phyloP scores from a whole-genome alignment of 2,888 invertebrate species.

The Lasioglossum marginatum region DNA sequence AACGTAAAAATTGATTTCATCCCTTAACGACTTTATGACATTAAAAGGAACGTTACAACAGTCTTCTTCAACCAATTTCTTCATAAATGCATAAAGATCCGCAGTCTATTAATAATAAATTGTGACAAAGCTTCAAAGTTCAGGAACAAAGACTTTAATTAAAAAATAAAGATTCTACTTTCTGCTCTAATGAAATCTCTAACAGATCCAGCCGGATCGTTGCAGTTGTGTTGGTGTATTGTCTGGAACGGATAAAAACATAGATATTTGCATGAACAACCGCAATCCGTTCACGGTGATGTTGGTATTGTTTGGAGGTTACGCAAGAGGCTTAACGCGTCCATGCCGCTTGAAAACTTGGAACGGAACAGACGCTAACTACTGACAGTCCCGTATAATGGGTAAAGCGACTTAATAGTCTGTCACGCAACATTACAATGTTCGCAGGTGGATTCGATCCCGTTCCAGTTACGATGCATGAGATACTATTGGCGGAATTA shows the following conservation, averaged over 20 bases:
- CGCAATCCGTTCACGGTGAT: not conserved
- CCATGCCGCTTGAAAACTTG: not conserved
- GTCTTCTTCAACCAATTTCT: too few species aligned
- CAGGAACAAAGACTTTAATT: not conserved
- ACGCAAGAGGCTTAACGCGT: constrained; percentile 1
- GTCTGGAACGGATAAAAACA: not conserved
- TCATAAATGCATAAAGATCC: too few species aligned
- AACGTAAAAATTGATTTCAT: too few species aligned
- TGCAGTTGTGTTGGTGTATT: not conserved
- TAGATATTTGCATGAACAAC: not conserved
- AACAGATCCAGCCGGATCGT: not conserved
- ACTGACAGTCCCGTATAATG: not conserved
- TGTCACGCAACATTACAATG: not conserved
- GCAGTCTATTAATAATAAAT: too few species aligned
- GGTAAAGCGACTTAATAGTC: constrained; percentile 1
- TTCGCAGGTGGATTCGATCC: not conserved
- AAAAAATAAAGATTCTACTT: not conserved
- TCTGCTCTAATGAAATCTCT: not conserved
- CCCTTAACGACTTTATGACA: too few species aligned
- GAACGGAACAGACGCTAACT: not conserved
- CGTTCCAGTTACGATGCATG: not conserved
- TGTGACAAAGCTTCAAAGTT: too few species aligned
- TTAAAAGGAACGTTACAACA: too few species aligned
- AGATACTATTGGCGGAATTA: constrained; percentile 5
- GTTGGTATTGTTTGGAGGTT: not conserved